A percentile compares a stretch with the other conserved stretches of the same genome.
Conservation (phyloP, 35 echinoderm and acorn worm species). For the Apostichopus californicus region DNA sequence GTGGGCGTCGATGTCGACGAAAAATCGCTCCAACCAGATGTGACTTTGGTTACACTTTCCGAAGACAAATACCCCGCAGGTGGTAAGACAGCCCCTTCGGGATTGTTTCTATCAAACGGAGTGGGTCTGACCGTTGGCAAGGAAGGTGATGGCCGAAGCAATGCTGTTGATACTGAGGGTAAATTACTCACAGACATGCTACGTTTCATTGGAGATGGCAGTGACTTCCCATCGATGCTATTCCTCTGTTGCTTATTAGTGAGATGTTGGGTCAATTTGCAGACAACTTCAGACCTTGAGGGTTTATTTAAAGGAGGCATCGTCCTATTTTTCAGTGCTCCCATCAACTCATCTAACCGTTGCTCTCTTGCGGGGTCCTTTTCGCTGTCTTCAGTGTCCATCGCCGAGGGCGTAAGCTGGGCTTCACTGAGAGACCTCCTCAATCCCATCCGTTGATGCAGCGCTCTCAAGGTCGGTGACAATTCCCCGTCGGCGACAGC, state of each 20-base stretch:
- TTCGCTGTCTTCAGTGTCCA: background rate
- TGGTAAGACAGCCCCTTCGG: background rate
- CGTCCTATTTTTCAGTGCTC: constrained; percentile 53
- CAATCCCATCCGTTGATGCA: constrained; percentile 40
- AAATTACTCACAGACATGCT: constrained; percentile 34
- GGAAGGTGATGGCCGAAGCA: constrained; percentile 16
- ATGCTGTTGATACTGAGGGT: constrained; percentile 17
- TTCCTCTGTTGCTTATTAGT: constrained; percentile 81
- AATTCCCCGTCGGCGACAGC: background rate
- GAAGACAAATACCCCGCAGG: background rate
- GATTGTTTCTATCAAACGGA: background rate
- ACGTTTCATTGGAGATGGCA: constrained; percentile 22
- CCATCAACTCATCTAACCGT: constrained; percentile 59
- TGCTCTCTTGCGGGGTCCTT: constrained; percentile 49
- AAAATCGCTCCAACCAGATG: background rate
- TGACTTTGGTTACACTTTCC: background rate
- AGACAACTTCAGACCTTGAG: constrained; percentile 91
- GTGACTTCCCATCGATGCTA: constrained; percentile 26
- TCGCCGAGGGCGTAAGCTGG: background rate
- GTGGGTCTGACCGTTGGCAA: constrained; percentile 3
- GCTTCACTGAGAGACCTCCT: constrained; percentile 28
- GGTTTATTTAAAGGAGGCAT: constrained; percentile 69
- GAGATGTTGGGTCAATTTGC: constrained; percentile 92
- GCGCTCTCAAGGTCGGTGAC: background rate
- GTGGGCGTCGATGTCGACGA: background rate